Evolutionary conservation across 37 sponge, comb jelly and placozoan species (phyloP).

Genomic region (Amphimedon queenslandica): DNA sequence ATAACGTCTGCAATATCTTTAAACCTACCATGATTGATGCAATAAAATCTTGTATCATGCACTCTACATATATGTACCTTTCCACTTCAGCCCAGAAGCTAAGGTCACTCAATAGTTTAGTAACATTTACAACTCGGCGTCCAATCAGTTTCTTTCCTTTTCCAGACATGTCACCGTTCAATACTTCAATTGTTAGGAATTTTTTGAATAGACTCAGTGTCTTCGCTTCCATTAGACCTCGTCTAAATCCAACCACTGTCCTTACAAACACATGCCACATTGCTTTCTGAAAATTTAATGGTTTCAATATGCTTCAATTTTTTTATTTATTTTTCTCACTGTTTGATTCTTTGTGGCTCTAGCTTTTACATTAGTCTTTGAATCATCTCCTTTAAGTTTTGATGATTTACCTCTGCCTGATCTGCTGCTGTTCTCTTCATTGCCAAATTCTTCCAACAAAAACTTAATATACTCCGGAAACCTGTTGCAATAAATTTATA

Average conservation of each 20-base stretch:
- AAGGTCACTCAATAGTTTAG: slow-evolving; percentile 77
- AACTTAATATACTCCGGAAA: background rate
- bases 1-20: slow-evolving; percentile 60
- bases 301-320: background rate
- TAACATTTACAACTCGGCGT: slow-evolving; percentile 37
- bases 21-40: slow-evolving; percentile 16
- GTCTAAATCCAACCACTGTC: slow-evolving; percentile 49
- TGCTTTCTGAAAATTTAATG: slow-evolving; percentile 21
- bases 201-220: slow-evolving; percentile 30
- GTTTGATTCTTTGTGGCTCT: no score
- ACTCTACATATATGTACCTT: slow-evolving; percentile 28
- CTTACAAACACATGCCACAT: slow-evolving; percentile 53
- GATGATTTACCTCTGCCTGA: no score
- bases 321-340: background rate
- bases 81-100: slow-evolving; percentile 91
- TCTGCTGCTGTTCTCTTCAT: no score
- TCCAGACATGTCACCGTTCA: slow-evolving; percentile 5
- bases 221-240: slow-evolving; percentile 35
- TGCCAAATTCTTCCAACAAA: background rate
- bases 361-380: background rate
- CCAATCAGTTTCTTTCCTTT: slow-evolving; percentile 26
- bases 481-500: no score
- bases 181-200: slow-evolving; percentile 36
- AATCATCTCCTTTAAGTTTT: background rate
- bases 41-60: background rate